A percentile compares a stretch with the other conserved stretches of the same genome.
Conservation (phyloP, 2,113 vertebrate species). For the Anhinga anhinga region DNA sequence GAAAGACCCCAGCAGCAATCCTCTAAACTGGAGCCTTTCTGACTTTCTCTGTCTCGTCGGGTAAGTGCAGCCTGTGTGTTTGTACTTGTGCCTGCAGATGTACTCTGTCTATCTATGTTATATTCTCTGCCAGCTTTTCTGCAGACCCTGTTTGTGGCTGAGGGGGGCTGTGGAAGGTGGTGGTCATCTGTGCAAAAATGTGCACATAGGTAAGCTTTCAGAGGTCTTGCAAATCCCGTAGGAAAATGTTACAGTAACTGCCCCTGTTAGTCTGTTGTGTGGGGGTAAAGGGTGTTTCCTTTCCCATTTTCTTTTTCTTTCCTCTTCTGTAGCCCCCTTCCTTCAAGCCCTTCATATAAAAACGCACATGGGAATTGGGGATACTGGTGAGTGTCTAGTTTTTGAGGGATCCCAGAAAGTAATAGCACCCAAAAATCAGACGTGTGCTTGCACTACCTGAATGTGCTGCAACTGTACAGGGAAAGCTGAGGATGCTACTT, state of each 20-base stretch:
- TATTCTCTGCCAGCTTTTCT: neutral
- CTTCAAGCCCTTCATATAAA: no score
- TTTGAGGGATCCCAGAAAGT: neutral
- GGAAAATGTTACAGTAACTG: neutral
- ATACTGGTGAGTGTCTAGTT: neutral
- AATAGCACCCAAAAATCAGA: neutral
- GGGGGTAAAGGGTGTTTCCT: neutral
- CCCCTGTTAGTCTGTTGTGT: accelerated
- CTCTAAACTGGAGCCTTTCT: accelerated
- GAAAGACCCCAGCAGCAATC: neutral
- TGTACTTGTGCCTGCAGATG: neutral
- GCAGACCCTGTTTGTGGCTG: neutral
- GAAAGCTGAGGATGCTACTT: neutral
- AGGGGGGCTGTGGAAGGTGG: neutral
- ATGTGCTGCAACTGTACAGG: neutral
- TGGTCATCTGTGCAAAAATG: accelerated
- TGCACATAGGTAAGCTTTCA: accelerated
- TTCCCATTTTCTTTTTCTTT: neutral
- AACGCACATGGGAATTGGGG: accelerated
- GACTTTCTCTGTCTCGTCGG: neutral
- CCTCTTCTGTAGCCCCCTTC: neutral
- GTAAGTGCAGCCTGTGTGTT: neutral
- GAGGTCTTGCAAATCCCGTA: accelerated
- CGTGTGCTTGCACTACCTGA: accelerated
- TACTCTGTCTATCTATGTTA: accelerated